Percentiles rank a stretch among this genome's conserved stretches.
phyloP scores from a whole-genome alignment of 2,113 vertebrate genomes.

The Erpornis zantholeuca region DNA sequence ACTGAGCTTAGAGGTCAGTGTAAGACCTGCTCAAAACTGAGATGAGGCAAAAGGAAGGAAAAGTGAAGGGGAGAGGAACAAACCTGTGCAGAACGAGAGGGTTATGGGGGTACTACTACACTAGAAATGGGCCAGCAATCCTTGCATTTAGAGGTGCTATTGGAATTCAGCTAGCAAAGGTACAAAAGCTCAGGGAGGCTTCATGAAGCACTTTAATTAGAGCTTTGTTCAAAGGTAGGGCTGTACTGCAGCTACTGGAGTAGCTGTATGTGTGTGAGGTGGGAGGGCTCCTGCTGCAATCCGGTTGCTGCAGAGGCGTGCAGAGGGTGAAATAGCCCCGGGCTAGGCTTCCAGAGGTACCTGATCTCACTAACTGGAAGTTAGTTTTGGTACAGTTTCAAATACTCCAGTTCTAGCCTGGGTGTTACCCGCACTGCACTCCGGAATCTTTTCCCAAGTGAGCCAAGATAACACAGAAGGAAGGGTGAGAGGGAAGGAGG shows the following conservation, averaged over 20 bases:
- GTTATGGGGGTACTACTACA: not conserved
- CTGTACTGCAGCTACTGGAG: not conserved
- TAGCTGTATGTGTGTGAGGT: not conserved
- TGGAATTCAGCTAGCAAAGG: not conserved
- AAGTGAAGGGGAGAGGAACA: not conserved
- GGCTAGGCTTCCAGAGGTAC: constrained; percentile 12
- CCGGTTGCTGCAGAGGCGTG: not conserved
- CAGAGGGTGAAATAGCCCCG: not conserved
- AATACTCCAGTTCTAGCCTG: not conserved
- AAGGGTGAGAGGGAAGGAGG: not conserved
- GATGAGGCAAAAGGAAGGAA: not conserved
- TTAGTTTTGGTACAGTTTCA: constrained; percentile 45
- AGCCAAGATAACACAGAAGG: not conserved
- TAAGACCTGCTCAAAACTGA: not conserved
- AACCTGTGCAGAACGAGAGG: not conserved
- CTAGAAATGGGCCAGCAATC: not conserved
- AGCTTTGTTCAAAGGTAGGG: not conserved
- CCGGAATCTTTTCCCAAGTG: not conserved
- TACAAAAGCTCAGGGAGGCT: not conserved
- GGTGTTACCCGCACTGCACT: not conserved
- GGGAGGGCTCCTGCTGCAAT: not conserved
- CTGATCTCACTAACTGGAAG: not conserved
- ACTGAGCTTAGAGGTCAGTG: not conserved
- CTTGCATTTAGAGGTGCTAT: not conserved
- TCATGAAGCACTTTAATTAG: not conserved